Conservation (phyloP, 2,888 invertebrate species). For the Melieria omissa region DNA sequence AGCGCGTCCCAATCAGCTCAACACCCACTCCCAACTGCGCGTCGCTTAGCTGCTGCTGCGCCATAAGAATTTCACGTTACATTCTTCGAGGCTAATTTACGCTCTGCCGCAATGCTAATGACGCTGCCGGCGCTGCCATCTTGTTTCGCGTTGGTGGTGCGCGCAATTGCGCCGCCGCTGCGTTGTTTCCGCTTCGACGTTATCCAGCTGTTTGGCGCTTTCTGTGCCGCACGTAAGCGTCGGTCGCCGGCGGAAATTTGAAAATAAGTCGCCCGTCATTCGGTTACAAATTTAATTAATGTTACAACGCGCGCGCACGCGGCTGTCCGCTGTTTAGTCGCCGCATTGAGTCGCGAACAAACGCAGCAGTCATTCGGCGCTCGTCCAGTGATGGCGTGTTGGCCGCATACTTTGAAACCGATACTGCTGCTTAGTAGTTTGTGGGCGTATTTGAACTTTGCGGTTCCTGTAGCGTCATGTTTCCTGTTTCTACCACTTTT, state of each 20-base stretch:
- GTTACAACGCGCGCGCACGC: neutral
- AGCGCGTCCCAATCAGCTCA: neutral
- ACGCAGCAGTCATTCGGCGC: too few species aligned
- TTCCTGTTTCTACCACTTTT: too few species aligned
- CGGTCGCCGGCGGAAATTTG: slow-evolving; percentile 16
- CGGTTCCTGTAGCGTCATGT: too few species aligned
- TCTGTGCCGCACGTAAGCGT: neutral
- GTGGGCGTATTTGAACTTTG: too few species aligned
- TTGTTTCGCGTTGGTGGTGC: slow-evolving; percentile 6
- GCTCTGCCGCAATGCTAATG: slow-evolving; percentile 19
- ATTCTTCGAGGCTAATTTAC: slow-evolving; percentile 13
- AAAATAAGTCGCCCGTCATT: slow-evolving; percentile 19
- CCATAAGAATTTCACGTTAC: slow-evolving; percentile 1
- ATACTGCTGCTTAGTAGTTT: too few species aligned
- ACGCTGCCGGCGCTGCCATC: slow-evolving; percentile 19
- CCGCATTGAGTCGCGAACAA: too few species aligned
- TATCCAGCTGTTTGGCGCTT: neutral
- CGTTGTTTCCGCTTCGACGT: neutral
- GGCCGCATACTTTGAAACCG: too few species aligned
- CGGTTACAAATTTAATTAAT: slow-evolving; percentile 29
- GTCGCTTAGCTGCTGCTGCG: neutral
- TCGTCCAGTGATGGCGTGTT: too few species aligned
- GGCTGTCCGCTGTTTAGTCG: too few species aligned
- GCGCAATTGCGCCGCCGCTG: neutral
- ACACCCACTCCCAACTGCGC: too few species aligned